Percentiles rank a stretch among this genome's conserved stretches.
Evolutionary conservation across 2,113 vertebrate species (phyloP).

Genomic region (Vulpes lagopus): DNA sequence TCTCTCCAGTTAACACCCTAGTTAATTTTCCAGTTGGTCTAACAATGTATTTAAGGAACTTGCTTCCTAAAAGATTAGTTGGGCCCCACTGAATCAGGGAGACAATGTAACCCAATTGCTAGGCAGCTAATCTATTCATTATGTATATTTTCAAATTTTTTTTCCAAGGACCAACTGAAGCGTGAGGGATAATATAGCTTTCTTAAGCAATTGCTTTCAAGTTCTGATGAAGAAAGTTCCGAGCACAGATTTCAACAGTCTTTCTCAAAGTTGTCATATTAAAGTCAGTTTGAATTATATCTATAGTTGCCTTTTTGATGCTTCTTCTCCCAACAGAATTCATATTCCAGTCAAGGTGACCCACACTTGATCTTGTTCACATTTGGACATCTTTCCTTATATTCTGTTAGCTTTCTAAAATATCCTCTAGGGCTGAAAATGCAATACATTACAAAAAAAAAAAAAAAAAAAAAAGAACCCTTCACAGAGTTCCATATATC

Average conservation of each 20-base stretch:
- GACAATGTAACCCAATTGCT: constrained; percentile 29
- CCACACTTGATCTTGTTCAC: background rate
- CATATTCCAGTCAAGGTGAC: background rate
- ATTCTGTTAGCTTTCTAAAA: background rate
- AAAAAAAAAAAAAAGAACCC: background rate
- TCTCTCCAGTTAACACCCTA: background rate
- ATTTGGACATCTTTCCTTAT: background rate
- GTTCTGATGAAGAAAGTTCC: background rate
- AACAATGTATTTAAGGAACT: constrained; percentile 52
- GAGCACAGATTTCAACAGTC: background rate
- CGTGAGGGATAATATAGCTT: constrained; percentile 41
- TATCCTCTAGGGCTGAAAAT: background rate
- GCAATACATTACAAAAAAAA: background rate
- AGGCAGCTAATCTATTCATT: constrained; percentile 67
- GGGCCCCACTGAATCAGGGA: constrained; percentile 43
- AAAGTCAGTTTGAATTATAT: background rate
- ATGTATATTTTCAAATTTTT: constrained; percentile 66
- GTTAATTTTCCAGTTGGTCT: constrained; percentile 75
- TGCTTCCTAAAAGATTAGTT: constrained; percentile 60
- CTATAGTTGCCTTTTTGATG: background rate
- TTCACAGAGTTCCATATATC: background rate
- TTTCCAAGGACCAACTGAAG: constrained; percentile 42
- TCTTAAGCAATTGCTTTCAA: background rate
- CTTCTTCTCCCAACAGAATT: background rate
- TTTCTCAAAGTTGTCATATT: background rate